These are phyloP conservation scores for Eupithecia exiguata DNA, from an alignment of 2,888 invertebrate species.

Conservation along the genomic window DNA sequence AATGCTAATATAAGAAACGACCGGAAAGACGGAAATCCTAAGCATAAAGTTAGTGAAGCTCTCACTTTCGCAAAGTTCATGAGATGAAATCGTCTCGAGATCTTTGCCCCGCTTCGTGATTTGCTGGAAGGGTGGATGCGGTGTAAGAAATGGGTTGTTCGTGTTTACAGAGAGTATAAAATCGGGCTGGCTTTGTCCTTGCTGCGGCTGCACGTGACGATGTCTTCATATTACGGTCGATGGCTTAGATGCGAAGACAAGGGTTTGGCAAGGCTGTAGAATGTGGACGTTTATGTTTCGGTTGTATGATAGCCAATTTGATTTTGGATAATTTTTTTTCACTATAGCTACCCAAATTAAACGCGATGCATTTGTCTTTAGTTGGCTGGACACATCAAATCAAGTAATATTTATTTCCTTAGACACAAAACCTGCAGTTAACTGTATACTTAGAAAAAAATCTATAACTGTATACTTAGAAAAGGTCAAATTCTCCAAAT, in stretches of 20 bases:
- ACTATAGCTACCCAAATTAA: too few species aligned
- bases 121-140: slow-evolving; percentile 41
- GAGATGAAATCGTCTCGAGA: slow-evolving; percentile 39
- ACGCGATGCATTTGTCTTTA: too few species aligned
- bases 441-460: too few species aligned
- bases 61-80: slow-evolving; percentile 43
- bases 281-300: not conserved
- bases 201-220: slow-evolving; percentile 7
- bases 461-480: too few species aligned
- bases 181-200: slow-evolving; percentile 11
- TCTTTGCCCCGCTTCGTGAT: slow-evolving; percentile 50
- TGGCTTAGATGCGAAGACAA: slow-evolving; percentile 5
- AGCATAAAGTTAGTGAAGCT: slow-evolving; percentile 45
- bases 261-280: not conserved
- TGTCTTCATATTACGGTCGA: slow-evolving; percentile 13
- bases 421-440: too few species aligned
- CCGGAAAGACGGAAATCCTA: slow-evolving; percentile 45
- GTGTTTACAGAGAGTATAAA: slow-evolving; percentile 24
- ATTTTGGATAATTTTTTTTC: too few species aligned
- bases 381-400: too few species aligned
- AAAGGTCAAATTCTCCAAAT: too few species aligned
- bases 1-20: slow-evolving; percentile 41
- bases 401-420: too few species aligned
- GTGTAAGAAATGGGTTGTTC: slow-evolving; percentile 45
- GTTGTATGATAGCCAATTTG: not conserved